Evolutionary conservation across 2,113 vertebrate species (phyloP), one percentile per base, ranked within the genome.

Genomic region (Plestiodon gilberti): DNA sequence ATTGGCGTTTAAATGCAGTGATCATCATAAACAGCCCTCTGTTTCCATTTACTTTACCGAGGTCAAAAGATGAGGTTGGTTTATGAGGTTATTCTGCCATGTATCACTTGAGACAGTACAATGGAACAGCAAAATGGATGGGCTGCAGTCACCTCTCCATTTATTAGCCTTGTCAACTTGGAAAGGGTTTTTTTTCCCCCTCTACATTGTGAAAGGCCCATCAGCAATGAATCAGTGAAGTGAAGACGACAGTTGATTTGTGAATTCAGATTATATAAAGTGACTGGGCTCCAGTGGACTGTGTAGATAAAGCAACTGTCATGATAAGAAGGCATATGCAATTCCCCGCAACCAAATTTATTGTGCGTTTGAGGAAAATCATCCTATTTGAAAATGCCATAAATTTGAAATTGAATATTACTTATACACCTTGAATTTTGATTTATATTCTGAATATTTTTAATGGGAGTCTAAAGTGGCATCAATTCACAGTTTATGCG

Each of bases 361-460:
- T 98, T 96, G 96, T 95, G 84, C 97, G 94, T 98, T 97, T 97
- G 96, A 96, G 97, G 97, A 98, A 81, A 98, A 99, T 98, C 97
- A 97, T 97, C 97, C 97, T 96, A 95, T 97, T 98, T 99, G 98
- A 98, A 98, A 99, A 96, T 98, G 97, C 97, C 96, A 98, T 98
- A 98, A 98, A 97, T 97, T 96, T 95, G 92, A 95, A 96, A 97
- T 97, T 97, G 97, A 98, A 97, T 97, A 96, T 98, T 97, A 98
- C 97, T 98, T 93, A 94, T 96, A 95, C 94, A 87, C 96, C 96
- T 96, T 98, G 98, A 98, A 97, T 97, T 97, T 97, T 97, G 96
- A 97, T 98, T 96, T 97, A 97, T 97, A 95, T 96, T 97, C 98
- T 97, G 96, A 97, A 96, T 98, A 98, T 97, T 96, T 97, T 96